These are phyloP conservation scores for Anguilla rostrata DNA, from an alignment of 2,113 vertebrate genomes.

Conservation along the genomic window DNA sequence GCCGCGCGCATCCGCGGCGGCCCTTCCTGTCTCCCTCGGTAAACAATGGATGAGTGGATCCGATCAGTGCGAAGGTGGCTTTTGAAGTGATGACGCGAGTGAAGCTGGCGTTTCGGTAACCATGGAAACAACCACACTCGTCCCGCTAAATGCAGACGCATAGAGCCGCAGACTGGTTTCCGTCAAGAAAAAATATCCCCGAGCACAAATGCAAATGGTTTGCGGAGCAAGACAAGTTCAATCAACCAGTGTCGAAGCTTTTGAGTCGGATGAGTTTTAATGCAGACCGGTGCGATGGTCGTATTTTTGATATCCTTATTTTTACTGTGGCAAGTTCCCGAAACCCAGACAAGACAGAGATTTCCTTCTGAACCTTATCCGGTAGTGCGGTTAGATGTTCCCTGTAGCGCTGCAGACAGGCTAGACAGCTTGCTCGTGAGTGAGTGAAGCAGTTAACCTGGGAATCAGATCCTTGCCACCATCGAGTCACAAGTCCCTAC, in stretches of 20 bases:
- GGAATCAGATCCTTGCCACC: too few species aligned
- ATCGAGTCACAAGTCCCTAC: too few species aligned
- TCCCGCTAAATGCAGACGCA: neutral
- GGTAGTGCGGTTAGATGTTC: too few species aligned
- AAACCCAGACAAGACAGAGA: too few species aligned
- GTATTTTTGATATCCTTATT: neutral
- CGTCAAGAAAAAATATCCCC: neutral
- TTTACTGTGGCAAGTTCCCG: neutral
- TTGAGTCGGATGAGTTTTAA: neutral
- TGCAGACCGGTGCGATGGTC: too few species aligned
- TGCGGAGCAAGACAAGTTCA: neutral
- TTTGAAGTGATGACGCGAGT: slow-evolving; percentile 64
- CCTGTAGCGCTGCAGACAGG: too few species aligned
- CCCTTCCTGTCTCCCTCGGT: slow-evolving; percentile 11
- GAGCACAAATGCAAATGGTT: neutral
- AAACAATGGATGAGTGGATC: slow-evolving; percentile 23
- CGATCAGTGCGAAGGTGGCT: slow-evolving; percentile 57
- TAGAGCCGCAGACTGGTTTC: neutral
- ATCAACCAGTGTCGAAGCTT: neutral
- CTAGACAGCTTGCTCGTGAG: too few species aligned
- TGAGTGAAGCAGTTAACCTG: too few species aligned
- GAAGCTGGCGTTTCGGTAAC: slow-evolving; percentile 66
- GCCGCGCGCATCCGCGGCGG: slow-evolving; percentile 15
- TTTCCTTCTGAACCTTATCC: too few species aligned
- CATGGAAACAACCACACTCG: slow-evolving; percentile 56